Evolutionary conservation across 2,797 vertebrate genomes (phyloP), one percentile per base, ranked within the genome.

Genomic region (Sardinella longiceps): DNA sequence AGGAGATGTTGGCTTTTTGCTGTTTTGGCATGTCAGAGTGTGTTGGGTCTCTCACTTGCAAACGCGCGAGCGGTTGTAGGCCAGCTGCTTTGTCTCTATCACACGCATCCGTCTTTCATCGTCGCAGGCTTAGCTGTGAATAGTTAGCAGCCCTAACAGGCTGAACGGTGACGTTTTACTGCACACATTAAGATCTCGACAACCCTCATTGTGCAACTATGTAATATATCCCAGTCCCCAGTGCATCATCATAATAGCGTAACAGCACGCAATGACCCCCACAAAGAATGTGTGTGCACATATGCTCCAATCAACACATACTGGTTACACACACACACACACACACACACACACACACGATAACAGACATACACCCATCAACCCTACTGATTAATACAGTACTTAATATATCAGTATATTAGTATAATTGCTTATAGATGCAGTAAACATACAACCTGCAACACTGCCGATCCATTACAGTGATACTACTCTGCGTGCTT

Each of bases 21-120:
- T 53, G 58, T 28, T 82, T 83, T 85, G 51, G 58, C 46, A 50
- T 51, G 83, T 39, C 80, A 33, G 28, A 10, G 81, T 30, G 28
- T 83, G 25, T 48, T 15, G 25, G 58, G 58, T 81, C 25, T 74
- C 30, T 39, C 82, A 23, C 33, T 48, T 28, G 6, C 37, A 63
- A 28, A 48, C 6, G 5, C 11, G 30, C 30, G 33, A 74, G 66
- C 6, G 66, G 30, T 74, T 74, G 66, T 39, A 74, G 66, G 30
- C 66, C 66, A 74, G 66, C 66, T 74, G 66, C 30, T 39, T 15
- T 11, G 1, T 39, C 30, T 5, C 66, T 74, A 30, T 37, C 30
- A 1, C 30, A 74, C 14, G 30, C 66, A 74, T 74, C 66, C 66
- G 30, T 74, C 66, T 37, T 14, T 74, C 66, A 74, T 30, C 66